Conservation (phyloP, 2,797 vertebrate genomes). For the Octomys mimax region DNA sequence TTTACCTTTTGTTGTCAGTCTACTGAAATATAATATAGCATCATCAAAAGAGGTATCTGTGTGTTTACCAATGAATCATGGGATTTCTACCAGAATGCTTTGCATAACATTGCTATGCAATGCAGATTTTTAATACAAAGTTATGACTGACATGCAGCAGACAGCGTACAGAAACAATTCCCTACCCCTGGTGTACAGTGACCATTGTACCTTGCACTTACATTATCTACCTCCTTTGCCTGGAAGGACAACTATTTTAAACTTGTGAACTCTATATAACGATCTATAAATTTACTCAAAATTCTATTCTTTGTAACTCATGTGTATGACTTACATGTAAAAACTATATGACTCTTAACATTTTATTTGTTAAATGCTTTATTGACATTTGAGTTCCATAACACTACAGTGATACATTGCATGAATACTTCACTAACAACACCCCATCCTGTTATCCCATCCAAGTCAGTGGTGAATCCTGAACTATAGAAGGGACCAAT, state of each 20-base stretch:
- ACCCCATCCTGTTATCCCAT: neutral
- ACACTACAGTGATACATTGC: neutral
- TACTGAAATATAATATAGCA: neutral
- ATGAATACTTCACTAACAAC: neutral
- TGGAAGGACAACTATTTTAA: neutral
- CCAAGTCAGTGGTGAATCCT: neutral
- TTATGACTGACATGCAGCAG: neutral
- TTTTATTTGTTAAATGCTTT: conserved; percentile 9
- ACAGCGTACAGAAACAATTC: neutral
- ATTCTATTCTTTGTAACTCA: neutral
- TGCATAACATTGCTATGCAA: neutral
- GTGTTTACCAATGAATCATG: too few species aligned
- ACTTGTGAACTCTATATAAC: neutral
- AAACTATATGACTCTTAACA: neutral
- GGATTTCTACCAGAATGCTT: neutral
- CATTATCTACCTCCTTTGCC: neutral
- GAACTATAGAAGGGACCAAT: too few species aligned
- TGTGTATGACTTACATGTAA: neutral
- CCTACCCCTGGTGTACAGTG: neutral
- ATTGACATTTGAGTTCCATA: neutral
- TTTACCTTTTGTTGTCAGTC: neutral
- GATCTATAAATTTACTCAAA: neutral
- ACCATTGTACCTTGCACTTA: neutral
- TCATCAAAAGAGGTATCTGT: neutral
- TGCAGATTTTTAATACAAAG: neutral